These are phyloP conservation scores for Clarias laeviceps DNA, from an alignment of 2,797 vertebrate species.

Conservation along the genomic window DNA sequence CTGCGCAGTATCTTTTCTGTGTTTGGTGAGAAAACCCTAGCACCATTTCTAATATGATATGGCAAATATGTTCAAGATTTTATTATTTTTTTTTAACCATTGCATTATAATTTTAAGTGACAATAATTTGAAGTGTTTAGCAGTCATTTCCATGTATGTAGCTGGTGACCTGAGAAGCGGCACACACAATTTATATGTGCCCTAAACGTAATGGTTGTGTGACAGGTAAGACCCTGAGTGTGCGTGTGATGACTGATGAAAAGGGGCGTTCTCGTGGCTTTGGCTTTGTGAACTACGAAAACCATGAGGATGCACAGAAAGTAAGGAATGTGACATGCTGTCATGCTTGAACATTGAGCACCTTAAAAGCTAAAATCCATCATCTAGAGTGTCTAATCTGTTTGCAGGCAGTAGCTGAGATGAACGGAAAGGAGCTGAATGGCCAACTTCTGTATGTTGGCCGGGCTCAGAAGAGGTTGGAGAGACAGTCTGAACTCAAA, in stretches of 20 bases:
- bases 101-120: neutral
- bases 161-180: neutral
- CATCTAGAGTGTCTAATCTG: constrained; percentile 1
- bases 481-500: constrained; percentile 93
- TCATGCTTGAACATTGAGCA: neutral
- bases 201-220: neutral
- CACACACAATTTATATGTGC: neutral
- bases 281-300: constrained; percentile 94
- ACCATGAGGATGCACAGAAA: constrained; percentile 93
- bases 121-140: neutral
- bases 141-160: neutral
- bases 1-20: constrained; percentile 85
- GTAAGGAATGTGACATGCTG: constrained; percentile 67
- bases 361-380: neutral
- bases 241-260: constrained; percentile 92
- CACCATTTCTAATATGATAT: neutral
- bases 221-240: constrained; percentile 85
- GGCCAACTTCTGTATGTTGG: constrained; percentile 87
- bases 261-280: constrained; percentile 86
- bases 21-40: constrained; percentile 77
- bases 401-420: constrained; percentile 86
- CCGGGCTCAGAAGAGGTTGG: constrained; percentile 91
- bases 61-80: neutral
- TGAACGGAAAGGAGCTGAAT: constrained; percentile 92
- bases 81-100: neutral